These are phyloP conservation scores for Melolontha melolontha DNA, from an alignment of 2,888 invertebrate species.

Conservation along the genomic window DNA sequence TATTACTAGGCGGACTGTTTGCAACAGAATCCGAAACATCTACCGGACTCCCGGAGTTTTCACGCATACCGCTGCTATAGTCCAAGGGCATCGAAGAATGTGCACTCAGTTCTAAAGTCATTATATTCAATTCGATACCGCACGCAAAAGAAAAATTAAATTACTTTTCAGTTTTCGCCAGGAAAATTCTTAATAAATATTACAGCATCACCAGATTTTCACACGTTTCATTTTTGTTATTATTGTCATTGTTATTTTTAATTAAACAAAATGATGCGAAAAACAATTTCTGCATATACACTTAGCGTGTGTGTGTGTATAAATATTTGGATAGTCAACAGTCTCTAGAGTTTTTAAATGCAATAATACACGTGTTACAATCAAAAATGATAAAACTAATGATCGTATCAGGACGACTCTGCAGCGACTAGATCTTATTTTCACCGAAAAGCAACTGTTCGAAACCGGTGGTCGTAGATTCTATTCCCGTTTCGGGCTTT, in stretches of 20 bases:
- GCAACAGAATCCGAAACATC: slow-evolving; percentile 59
- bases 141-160: background rate
- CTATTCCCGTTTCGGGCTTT: slow-evolving; percentile 29
- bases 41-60: slow-evolving; percentile 58
- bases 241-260: background rate
- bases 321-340: too few relatives aligned
- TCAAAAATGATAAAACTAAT: slow-evolving; percentile 33
- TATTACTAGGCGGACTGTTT: slow-evolving; percentile 63
- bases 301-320: background rate
- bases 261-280: background rate
- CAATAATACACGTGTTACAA: slow-evolving; percentile 17
- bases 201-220: slow-evolving; percentile 10
- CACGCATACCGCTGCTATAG: slow-evolving; percentile 68
- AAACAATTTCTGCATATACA: background rate
- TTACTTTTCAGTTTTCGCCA: background rate
- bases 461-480: slow-evolving; percentile 30
- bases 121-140: slow-evolving; percentile 45
- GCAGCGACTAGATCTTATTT: slow-evolving; percentile 39
- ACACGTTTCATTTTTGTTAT: slow-evolving; percentile 25
- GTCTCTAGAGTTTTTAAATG: too few relatives aligned
- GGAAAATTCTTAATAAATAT: background rate
- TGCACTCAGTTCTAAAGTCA: slow-evolving; percentile 73
- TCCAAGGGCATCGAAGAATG: slow-evolving; percentile 75
- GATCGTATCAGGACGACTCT: slow-evolving; percentile 31
- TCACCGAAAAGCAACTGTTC: slow-evolving; percentile 37